A percentile compares a stretch with the other conserved stretches of the same genome.
Evolutionary conservation across 2,797 vertebrate genomes (phyloP).

Genomic region (Pagetopsis macropterus): DNA sequence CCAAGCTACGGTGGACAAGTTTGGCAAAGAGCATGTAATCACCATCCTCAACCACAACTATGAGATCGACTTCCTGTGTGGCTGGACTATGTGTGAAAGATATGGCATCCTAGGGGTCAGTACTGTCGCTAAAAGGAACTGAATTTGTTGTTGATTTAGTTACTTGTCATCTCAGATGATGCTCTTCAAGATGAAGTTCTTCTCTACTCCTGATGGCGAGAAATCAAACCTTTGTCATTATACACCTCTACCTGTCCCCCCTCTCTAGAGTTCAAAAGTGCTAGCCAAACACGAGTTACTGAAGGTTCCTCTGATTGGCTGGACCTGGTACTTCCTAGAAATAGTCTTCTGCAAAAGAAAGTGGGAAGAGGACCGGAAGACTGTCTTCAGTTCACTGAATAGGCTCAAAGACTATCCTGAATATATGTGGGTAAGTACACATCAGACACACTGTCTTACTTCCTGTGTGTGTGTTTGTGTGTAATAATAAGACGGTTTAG

Average conservation of each 20-base stretch:
- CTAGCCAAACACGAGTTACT: constrained; percentile 96
- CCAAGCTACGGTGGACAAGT: constrained; percentile 88
- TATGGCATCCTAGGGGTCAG: constrained; percentile 94
- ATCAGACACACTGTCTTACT: neutral
- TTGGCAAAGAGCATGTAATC: constrained; percentile 96
- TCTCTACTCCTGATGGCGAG: neutral
- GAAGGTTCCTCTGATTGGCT: constrained; percentile 96
- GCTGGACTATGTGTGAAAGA: constrained; percentile 98
- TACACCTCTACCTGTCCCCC: neutral
- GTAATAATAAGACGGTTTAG: neutral
- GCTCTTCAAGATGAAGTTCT: neutral
- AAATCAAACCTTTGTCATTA: neutral
- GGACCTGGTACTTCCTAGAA: constrained; percentile 99
- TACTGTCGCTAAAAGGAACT: constrained; percentile 20
- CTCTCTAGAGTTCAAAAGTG: constrained; percentile 94
- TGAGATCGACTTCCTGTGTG: constrained; percentile 98
- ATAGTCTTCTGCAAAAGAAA: constrained; percentile 98
- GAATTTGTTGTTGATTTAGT: neutral
- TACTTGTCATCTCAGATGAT: neutral
- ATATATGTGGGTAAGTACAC: constrained; percentile 94
- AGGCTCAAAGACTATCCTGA: constrained; percentile 93
- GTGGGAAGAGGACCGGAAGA: constrained; percentile 96
- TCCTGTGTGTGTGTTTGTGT: neutral
- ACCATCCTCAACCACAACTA: constrained; percentile 99
- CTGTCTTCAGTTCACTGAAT: constrained; percentile 87